Conservation (phyloP, 2,888 invertebrate species). For the Drosophila mimetica region DNA sequence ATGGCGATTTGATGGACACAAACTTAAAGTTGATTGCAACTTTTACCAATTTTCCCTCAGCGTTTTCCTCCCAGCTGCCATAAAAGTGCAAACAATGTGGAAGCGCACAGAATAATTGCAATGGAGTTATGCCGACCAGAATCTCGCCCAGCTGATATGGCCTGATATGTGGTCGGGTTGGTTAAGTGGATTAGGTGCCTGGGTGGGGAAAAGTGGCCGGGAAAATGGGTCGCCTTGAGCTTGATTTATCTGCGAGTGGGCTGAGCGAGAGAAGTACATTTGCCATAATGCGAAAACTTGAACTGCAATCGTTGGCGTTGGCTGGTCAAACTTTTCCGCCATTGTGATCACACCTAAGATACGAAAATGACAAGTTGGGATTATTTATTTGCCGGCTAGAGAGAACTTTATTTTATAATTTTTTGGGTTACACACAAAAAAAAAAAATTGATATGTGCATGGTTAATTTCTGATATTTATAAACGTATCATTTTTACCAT, state of each 20-base stretch:
- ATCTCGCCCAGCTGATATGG: conserved; percentile 21
- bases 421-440: too few species aligned
- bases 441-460: too few species aligned
- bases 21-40: conserved; percentile 48
- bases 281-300: conserved; percentile 6
- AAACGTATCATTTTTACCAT: too few species aligned
- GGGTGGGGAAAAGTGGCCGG: conserved; percentile 14
- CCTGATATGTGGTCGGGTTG: conserved; percentile 28
- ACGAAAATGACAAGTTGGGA: conserved; percentile 4
- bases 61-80: conserved; percentile 59
- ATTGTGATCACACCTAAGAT: conserved; percentile 9
- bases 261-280: conserved; percentile 1
- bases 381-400: neutral
- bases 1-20: conserved; percentile 48
- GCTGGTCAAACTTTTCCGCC: conserved; percentile 11
- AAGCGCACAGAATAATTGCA: conserved; percentile 58
- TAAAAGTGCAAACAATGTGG: conserved; percentile 53
- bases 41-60: conserved; percentile 56
- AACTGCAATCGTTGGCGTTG: neutral
- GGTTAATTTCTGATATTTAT: too few species aligned
- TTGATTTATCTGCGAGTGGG: conserved; percentile 34
- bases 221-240: conserved; percentile 38
- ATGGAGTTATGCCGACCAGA: conserved; percentile 58
- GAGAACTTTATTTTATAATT: neutral
- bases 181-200: conserved; percentile 28